Base-by-base conservation (phyloP, 2,888 invertebrate genomes). In the Perdita meconis region DNA sequence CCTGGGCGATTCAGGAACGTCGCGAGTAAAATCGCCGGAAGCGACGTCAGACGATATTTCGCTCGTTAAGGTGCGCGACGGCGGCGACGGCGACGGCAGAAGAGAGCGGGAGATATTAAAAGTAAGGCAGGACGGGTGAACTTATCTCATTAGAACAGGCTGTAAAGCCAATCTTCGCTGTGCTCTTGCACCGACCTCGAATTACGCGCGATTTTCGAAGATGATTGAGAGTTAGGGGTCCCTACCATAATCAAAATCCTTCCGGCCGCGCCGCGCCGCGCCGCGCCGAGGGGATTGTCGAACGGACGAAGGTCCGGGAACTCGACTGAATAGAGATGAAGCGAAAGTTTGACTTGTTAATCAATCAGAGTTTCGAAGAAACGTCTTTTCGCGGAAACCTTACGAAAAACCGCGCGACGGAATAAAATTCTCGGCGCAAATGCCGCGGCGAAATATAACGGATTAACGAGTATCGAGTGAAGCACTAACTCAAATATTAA, bases 61-160 rank as follows among this genome's bases (percentile, higher is more conserved):
- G 85, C 85, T 85, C 85, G 81, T 85, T 85, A 85, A 81, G 81
- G 77, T 34, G 57, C 73, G 55, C 74, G 66, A 12, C 74, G 56
- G 64, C 50, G 53, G 53, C 59, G 66, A 56, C 74, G 66, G 13
- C 74, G 56, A 61, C 50, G 53, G 53, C 59, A 65, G 66, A 38
- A 78, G 75, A 59, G 70, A 63, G 70, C 74, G 77, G 70, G 83
- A 84, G 88, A 89, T 90, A 89, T 88, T 88, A 90, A 89, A 90
- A 89, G 89, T 89, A 86, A 89, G 86, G 84, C 84, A 87, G 85
- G 83, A 86, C 83, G 87, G 83, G 86, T 86, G 87, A 90, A 90
- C 87, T 90, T 90, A 90, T 90, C 89, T 90, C 90, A 89, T 90
- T 90, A 90, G 89, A 89, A 88, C 87, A 86, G 87, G 88, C 87